Conservation (phyloP, 2,888 invertebrate species). For the Gymnoscelis rufifasciata region DNA sequence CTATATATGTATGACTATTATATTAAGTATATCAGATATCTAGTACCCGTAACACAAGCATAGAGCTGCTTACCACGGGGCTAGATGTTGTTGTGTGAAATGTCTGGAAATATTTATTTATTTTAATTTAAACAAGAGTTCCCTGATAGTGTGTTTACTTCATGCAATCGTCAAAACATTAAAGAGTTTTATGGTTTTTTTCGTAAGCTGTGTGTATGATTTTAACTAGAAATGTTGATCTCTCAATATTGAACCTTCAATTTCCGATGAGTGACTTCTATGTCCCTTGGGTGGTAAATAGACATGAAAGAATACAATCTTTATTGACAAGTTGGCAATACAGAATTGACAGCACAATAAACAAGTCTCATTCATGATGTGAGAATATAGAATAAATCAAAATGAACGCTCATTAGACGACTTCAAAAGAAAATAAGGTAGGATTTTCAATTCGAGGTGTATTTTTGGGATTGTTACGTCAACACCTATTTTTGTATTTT, state of each 20-base stretch:
- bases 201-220: constrained; percentile 6
- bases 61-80: not conserved
- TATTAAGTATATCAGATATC: too few relatives aligned
- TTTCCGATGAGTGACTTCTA: constrained; percentile 16
- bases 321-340: constrained; percentile 40
- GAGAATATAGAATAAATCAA: too few relatives aligned
- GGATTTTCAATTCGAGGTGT: too few relatives aligned
- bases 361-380: constrained; percentile 58
- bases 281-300: constrained; percentile 34
- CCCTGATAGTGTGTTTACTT: not conserved
- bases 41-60: too few relatives aligned
- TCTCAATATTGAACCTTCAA: constrained; percentile 18
- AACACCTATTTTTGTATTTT: too few relatives aligned
- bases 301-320: constrained; percentile 42
- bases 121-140: too few relatives aligned
- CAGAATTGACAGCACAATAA: constrained; percentile 54
- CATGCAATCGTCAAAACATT: constrained; percentile 7
- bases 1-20: too few relatives aligned
- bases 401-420: too few relatives aligned
- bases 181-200: constrained; percentile 1
- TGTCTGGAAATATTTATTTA: too few relatives aligned
- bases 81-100: too few relatives aligned
- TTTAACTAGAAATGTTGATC: constrained; percentile 20
- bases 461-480: too few relatives aligned
- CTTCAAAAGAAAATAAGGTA: too few relatives aligned